Conservation (phyloP, 1,140 invertebrate genomes). For the Penaeus japonicus region DNA sequence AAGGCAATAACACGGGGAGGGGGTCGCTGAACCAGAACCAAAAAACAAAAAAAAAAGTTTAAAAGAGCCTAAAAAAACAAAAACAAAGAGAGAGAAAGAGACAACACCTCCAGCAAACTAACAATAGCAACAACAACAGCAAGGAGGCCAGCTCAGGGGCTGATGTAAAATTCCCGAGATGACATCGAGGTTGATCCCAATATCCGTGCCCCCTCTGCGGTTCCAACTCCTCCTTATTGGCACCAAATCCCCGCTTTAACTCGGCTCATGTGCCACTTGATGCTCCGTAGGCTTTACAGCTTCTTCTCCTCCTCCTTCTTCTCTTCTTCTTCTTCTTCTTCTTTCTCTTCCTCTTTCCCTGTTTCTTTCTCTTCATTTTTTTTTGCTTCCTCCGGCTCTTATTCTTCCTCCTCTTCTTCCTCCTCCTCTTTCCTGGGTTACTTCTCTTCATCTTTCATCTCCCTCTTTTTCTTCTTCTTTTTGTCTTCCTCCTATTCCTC, state of each 20-base stretch:
- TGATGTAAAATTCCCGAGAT: conserved; percentile 36
- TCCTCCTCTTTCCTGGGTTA: not conserved
- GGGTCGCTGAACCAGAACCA: too few relatives aligned
- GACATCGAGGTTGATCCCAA: conserved; percentile 37
- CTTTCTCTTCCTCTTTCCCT: not conserved
- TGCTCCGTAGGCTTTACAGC: not conserved
- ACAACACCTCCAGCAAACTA: too few relatives aligned
- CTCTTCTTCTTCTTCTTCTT: not conserved
- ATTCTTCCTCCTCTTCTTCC: not conserved
- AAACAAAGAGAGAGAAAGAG: too few relatives aligned
- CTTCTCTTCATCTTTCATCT: not conserved
- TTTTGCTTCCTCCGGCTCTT: not conserved
- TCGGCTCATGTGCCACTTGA: not conserved
- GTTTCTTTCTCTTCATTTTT: not conserved
- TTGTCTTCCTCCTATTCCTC: not conserved
- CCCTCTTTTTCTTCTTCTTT: not conserved
- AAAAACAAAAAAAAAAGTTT: too few relatives aligned
- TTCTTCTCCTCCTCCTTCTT: not conserved
- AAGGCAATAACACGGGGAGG: too few relatives aligned
- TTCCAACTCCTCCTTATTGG: conserved; percentile 25
- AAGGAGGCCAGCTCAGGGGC: not conserved
- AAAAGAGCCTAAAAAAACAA: too few relatives aligned
- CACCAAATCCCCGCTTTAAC: conserved; percentile 20
- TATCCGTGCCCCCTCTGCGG: not conserved
- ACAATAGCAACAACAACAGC: too few relatives aligned